A percentile compares a stretch with the other conserved stretches of the same genome.
Conservation (phyloP, 92 coral and sea anemone genomes). For the Zoanthus solanderi region DNA sequence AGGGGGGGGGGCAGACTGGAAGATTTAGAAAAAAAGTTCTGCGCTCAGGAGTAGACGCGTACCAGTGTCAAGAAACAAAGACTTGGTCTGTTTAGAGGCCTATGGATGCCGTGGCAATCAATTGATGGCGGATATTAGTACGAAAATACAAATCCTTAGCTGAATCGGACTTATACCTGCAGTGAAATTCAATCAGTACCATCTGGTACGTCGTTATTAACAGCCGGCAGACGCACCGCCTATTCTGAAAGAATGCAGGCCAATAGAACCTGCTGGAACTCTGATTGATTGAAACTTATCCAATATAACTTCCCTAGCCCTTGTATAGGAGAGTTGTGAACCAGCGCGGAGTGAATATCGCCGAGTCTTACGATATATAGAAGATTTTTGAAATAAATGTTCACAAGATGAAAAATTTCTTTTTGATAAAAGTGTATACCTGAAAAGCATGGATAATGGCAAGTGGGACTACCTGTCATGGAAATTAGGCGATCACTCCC, state of each 20-base stretch:
- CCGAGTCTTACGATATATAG: neutral
- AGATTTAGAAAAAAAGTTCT: no score
- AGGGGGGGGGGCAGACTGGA: no score
- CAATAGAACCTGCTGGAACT: conserved; percentile 11
- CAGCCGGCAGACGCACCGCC: neutral
- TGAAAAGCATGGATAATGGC: neutral
- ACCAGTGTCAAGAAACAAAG: neutral
- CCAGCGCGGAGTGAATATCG: neutral
- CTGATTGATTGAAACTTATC: neutral
- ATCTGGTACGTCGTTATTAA: neutral
- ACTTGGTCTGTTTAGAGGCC: neutral
- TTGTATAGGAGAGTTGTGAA: neutral
- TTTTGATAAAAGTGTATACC: neutral
- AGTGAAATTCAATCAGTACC: neutral
- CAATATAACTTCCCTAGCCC: conserved; percentile 7
- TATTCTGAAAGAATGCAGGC: no score
- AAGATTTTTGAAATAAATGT: neutral
- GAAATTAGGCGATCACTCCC: conserved; percentile 2
- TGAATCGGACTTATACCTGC: conserved; percentile 2
- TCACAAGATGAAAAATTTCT: neutral
- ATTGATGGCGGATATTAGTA: neutral
- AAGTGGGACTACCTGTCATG: conserved; percentile 12
- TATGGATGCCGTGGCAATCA: neutral
- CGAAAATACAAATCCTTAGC: neutral
- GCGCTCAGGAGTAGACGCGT: no score